Base-by-base conservation (phyloP, 2,113 vertebrate species). In the Oryzias javanicus region DNA sequence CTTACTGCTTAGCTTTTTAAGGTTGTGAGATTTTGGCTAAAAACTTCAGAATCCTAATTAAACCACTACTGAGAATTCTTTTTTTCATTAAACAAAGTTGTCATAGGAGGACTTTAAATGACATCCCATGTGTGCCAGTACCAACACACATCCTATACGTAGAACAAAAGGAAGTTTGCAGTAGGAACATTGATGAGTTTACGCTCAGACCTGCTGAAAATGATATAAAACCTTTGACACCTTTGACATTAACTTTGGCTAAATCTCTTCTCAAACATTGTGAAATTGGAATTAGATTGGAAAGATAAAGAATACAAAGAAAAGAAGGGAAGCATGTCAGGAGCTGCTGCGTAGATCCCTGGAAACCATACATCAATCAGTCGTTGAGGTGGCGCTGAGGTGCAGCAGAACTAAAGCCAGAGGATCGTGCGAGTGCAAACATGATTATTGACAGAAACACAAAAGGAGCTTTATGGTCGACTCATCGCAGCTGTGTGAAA, bases 391-490 rank as follows among this genome's bases (percentile, higher is more conserved):
- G 91, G 92, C 35, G 60, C 88, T 83, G 81, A 79, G 79, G 81
- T 62, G 72, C 67, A 84, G 79, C 74, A 88, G 83, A 45, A 64
- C 85, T 85, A 84, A 90, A 92, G 89, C 87, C 63, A 62, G 70
- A 56, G 73, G 19, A 77, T 89, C 91, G 92, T 88, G 89, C 89
- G 84, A 87, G 92, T 82, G 85, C 90, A 93, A 93, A 93, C 89
- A 89, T 61, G 78, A 92, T 92, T 93, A 92, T 88, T 91, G 91
- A 89, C 82, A 90, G 72, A 67, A 74, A 79, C 90, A 94, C 90
- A 94, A 94, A 93, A 65, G 91, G 76, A 82, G 91, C 84, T 91
- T 96, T 94, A 92, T 86, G 75, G 77, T 14, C 79, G 89, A 89
- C 86, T 90, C 85, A 80, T 80, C 80, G 70, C 79, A 88, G 87